Conservation (phyloP, 2,888 invertebrate genomes). For the Ormyrus labotus region DNA sequence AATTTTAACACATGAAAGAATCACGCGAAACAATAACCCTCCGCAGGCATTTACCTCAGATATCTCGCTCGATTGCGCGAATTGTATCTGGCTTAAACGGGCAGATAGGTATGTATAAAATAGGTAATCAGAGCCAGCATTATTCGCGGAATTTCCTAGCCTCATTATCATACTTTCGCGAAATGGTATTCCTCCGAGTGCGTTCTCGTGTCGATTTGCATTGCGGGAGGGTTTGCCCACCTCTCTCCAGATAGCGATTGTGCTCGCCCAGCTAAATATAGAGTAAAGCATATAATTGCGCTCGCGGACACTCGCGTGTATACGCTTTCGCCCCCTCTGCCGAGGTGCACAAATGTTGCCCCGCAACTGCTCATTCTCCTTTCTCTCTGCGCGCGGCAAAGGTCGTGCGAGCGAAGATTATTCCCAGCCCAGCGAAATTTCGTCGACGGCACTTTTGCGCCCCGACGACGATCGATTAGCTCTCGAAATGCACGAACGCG, state of each 20-base stretch:
- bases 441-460: not conserved
- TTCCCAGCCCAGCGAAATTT: too few relatives aligned
- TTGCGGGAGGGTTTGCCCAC: not conserved
- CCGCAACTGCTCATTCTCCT: too few relatives aligned
- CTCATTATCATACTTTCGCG: conserved; percentile 43
- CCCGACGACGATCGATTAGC: conserved; percentile 12
- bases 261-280: conserved; percentile 35
- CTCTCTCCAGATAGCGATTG: conserved; percentile 17
- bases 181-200: not conserved
- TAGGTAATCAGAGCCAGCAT: conserved; percentile 37
- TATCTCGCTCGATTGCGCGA: not conserved
- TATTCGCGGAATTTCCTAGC: conserved; percentile 37
- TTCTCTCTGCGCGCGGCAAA: too few relatives aligned
- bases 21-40: not conserved
- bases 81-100: not conserved
- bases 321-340: not conserved
- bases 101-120: conserved; percentile 12
- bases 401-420: too few relatives aligned
- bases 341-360: conserved; percentile 7
- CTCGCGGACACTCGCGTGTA: not conserved
- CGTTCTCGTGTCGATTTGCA: conserved; percentile 5
- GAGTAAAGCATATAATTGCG: conserved; percentile 25
- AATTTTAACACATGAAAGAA: not conserved
- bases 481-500: not conserved
- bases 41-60: not conserved